phyloP scores from a whole-genome alignment of 2,113 vertebrate genomes.

The Ochotona curzoniae region DNA sequence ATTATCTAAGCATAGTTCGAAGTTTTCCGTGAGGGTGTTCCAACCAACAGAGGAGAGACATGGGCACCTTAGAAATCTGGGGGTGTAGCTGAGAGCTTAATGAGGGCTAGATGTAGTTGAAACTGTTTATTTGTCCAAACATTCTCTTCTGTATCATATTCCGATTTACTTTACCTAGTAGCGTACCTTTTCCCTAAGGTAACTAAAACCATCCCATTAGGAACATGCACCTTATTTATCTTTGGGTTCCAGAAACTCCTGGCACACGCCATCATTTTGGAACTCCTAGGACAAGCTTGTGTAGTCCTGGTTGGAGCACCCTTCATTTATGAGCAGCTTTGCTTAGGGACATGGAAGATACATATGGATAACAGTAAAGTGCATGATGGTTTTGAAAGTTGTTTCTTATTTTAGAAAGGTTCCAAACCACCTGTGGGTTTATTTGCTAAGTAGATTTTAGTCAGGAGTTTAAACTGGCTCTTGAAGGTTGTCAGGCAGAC shows the following conservation, averaged over 20 bases:
- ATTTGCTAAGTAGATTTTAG: neutral
- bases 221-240: neutral
- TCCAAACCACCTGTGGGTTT: neutral
- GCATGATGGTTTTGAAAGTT: neutral
- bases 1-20: neutral
- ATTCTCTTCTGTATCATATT: neutral
- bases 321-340: neutral
- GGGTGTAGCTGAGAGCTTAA: neutral
- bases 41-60: neutral
- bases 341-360: neutral
- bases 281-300: neutral
- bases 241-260: neutral
- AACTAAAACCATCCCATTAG: conserved; percentile 13
- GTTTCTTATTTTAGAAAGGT: conserved; percentile 7
- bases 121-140: neutral
- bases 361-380: neutral
- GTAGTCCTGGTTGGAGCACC: too few species aligned
- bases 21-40: neutral
- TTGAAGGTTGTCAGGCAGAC: neutral
- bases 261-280: neutral
- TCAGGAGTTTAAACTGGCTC: neutral
- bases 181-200: too few species aligned
- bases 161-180: neutral
- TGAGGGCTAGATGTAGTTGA: neutral
- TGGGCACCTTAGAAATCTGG: neutral